Conservation (phyloP, 2,113 vertebrate genomes). For the Triplophysa rosa region DNA sequence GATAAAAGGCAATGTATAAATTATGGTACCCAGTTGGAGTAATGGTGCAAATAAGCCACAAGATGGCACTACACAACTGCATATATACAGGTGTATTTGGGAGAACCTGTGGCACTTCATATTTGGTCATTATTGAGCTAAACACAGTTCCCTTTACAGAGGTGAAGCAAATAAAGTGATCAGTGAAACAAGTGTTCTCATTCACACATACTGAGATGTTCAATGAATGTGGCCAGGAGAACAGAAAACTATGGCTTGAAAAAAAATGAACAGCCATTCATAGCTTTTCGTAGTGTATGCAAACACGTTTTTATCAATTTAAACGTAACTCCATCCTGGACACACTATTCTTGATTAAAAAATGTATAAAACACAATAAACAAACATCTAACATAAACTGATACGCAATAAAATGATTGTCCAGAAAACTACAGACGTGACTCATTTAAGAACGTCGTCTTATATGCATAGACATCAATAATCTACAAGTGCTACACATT, state of each 20-base stretch:
- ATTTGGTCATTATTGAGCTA: slow-evolving; percentile 33
- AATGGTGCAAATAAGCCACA: slow-evolving; percentile 10
- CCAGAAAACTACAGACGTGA: slow-evolving; percentile 13
- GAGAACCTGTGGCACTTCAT: slow-evolving; percentile 40
- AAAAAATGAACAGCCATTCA: neutral
- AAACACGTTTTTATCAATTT: neutral
- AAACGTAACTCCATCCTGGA: neutral
- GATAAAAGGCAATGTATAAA: neutral
- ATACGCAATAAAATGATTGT: slow-evolving; percentile 32
- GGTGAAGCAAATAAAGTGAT: neutral
- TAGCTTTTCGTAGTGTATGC: slow-evolving; percentile 8
- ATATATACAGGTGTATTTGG: neutral
- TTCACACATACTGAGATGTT: neutral
- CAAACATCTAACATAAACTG: neutral
- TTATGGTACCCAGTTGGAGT: slow-evolving; percentile 27
- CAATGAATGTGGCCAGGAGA: neutral
- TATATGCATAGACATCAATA: slow-evolving; percentile 10
- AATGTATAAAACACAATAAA: neutral
- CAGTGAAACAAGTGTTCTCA: neutral
- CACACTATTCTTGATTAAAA: neutral
- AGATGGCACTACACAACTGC: slow-evolving; percentile 8
- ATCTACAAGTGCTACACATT: slow-evolving; percentile 41
- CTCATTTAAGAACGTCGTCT: neutral
- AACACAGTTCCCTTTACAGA: slow-evolving; percentile 15
- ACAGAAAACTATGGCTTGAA: neutral